Conservation (phyloP, 2,797 vertebrate genomes). For the Valencia hispanica region DNA sequence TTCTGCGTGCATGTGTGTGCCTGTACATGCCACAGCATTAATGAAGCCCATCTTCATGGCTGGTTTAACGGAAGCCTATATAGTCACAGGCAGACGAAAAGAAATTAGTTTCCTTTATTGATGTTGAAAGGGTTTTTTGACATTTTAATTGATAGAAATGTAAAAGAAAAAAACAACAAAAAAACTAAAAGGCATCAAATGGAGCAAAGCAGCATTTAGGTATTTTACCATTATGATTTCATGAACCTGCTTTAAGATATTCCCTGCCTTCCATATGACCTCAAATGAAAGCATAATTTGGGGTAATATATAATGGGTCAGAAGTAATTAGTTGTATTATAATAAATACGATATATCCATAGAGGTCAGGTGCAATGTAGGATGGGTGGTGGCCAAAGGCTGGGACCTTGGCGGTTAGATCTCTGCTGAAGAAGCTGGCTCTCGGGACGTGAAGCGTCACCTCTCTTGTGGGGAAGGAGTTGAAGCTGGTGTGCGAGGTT, state of each 20-base stretch:
- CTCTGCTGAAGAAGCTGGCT: too few relatives aligned
- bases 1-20: constrained; percentile 1
- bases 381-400: too few relatives aligned
- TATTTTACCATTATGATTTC: constrained; percentile 48
- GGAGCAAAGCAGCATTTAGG: constrained; percentile 48
- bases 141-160: constrained; percentile 65
- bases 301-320: constrained; percentile 30
- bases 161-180: constrained; percentile 42
- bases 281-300: constrained; percentile 29
- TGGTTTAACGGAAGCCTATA: constrained; percentile 63
- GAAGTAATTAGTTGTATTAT: constrained; percentile 26
- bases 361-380: too few relatives aligned
- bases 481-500: too few relatives aligned
- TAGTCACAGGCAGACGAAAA: constrained; percentile 62
- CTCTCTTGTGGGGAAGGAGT: too few relatives aligned
- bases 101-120: constrained; percentile 68
- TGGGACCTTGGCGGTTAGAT: too few relatives aligned
- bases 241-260: constrained; percentile 29
- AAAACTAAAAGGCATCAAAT: constrained; percentile 48
- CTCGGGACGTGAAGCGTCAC: too few relatives aligned
- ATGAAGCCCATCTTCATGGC: constrained; percentile 69
- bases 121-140: constrained; percentile 73
- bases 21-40: constrained; percentile 51
- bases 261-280: constrained; percentile 19
- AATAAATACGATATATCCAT: too few relatives aligned